Evolutionary conservation across 1,140 invertebrate genomes (phyloP).

Genomic region (Trissolcus basalis): DNA sequence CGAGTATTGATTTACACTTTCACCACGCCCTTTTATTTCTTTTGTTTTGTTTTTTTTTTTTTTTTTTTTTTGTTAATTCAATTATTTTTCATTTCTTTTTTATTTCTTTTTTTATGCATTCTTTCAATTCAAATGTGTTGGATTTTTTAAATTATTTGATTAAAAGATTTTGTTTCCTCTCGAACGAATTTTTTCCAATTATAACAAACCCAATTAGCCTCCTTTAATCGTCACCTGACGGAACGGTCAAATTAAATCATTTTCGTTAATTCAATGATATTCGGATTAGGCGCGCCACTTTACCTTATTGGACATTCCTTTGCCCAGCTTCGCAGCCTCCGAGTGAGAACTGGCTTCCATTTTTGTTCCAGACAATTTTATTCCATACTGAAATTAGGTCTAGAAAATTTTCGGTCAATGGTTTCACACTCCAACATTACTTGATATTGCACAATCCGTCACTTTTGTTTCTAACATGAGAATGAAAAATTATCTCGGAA

Average conservation of each 20-base stretch:
- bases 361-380: too few relatives aligned
- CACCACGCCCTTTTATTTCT: slow-evolving; percentile 17
- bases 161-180: too few relatives aligned
- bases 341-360: too few relatives aligned
- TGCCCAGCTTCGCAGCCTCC: background rate
- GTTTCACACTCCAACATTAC: too few relatives aligned
- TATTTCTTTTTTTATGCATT: background rate
- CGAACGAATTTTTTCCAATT: slow-evolving; percentile 21
- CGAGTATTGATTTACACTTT: slow-evolving; percentile 32
- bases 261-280: slow-evolving; percentile 30
- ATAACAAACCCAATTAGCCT: background rate
- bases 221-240: slow-evolving; percentile 3
- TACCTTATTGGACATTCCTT: slow-evolving; percentile 28
- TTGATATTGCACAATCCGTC: too few relatives aligned
- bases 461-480: too few relatives aligned
- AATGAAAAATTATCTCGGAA: too few relatives aligned
- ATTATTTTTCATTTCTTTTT: background rate
- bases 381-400: too few relatives aligned
- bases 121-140: slow-evolving; percentile 20
- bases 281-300: slow-evolving; percentile 14
- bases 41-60: background rate
- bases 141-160: background rate
- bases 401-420: too few relatives aligned
- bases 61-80: background rate
- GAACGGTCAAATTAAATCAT: slow-evolving; percentile 33